Percentiles rank a stretch among this genome's conserved stretches.
Evolutionary conservation across 2,797 vertebrate species (phyloP).

Genomic region (Emys orbicularis): DNA sequence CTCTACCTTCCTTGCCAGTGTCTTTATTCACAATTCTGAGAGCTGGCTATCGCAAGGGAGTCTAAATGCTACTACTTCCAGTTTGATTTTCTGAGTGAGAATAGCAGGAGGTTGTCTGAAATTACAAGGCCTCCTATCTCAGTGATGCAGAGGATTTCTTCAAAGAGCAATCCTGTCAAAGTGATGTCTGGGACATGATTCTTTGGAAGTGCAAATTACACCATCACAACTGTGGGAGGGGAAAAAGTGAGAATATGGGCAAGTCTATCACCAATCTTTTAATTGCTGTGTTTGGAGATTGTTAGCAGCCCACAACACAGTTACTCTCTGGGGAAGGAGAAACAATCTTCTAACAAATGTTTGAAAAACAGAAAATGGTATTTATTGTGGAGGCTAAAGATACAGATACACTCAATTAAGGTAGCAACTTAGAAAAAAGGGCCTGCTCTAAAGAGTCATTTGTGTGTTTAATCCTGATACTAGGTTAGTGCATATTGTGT

Average conservation of each 20-base stretch:
- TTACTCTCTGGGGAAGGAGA: too few relatives aligned
- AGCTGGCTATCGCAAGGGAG: neutral
- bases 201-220: neutral
- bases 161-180: neutral
- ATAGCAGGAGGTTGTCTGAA: neutral
- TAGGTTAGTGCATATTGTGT: neutral
- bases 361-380: neutral
- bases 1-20: neutral
- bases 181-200: neutral
- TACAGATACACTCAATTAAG: neutral
- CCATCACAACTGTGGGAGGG: neutral
- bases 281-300: neutral
- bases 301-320: neutral
- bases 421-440: neutral
- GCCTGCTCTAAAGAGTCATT: neutral
- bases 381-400: neutral
- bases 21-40: neutral
- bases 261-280: neutral
- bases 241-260: neutral
- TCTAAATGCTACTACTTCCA: neutral
- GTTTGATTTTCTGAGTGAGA: slow-evolving; percentile 14
- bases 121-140: neutral
- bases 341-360: neutral
- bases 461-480: neutral
- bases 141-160: neutral